These are phyloP conservation scores for Erpobdella octoculata DNA, from an alignment of 2,888 invertebrate species.

Conservation along the genomic window DNA sequence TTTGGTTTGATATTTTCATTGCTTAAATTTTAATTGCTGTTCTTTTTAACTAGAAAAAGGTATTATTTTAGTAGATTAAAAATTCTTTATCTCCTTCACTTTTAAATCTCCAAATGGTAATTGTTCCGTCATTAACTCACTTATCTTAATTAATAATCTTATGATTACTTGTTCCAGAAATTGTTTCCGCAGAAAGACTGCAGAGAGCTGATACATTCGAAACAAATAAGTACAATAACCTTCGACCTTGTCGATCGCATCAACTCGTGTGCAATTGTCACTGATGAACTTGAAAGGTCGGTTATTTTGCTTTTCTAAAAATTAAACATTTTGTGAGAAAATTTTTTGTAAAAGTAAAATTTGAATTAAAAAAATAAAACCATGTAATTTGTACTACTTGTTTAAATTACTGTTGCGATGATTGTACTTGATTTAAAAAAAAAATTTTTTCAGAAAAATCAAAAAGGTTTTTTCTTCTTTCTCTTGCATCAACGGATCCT, in stretches of 20 bases:
- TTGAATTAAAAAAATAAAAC: no score
- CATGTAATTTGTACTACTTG: no score
- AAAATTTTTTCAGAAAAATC: slow-evolving; percentile 66
- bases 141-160: neutral
- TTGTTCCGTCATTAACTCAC: neutral
- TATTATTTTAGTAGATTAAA: no score
- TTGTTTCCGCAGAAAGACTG: neutral
- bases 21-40: no score
- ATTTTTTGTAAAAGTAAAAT: no score
- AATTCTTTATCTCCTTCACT: no score
- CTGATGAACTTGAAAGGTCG: slow-evolving; percentile 8
- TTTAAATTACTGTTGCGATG: no score
- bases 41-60: no score
- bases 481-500: slow-evolving; percentile 80
- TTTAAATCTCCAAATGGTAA: no score
- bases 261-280: neutral
- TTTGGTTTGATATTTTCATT: no score
- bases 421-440: no score
- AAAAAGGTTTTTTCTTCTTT: slow-evolving; percentile 77
- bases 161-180: neutral
- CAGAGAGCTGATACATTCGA: neutral
- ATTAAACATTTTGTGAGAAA: neutral
- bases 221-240: slow-evolving; percentile 4
- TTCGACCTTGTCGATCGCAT: slow-evolving; percentile 6
- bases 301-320: neutral